Conservation (phyloP, 2,888 invertebrate species). For the Epinotia nisella region DNA sequence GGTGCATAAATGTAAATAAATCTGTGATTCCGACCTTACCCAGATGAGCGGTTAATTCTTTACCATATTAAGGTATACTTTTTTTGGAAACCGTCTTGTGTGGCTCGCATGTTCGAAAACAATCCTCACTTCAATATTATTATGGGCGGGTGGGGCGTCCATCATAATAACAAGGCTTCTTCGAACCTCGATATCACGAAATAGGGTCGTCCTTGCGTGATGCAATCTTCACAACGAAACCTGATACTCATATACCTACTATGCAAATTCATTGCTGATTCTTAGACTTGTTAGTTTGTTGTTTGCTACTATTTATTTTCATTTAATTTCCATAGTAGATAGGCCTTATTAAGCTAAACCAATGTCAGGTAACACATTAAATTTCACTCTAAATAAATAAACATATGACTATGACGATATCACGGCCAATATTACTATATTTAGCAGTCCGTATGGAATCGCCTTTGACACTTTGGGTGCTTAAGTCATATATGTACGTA, state of each 20-base stretch:
- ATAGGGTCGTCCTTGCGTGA: constrained; percentile 27
- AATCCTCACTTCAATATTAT: neutral
- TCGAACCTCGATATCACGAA: constrained; percentile 29
- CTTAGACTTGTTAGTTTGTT: neutral
- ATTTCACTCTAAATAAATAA: constrained; percentile 24
- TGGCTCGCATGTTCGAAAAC: neutral
- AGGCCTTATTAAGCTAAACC: neutral
- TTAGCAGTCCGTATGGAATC: neutral
- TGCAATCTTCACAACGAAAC: constrained; percentile 16
- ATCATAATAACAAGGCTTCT: constrained; percentile 29
- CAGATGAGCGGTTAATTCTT: neutral
- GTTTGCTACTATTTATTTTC: neutral
- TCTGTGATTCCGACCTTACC: too few relatives aligned
- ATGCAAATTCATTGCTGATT: neutral
- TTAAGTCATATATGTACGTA: neutral
- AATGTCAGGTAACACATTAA: constrained; percentile 27
- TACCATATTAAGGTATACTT: neutral
- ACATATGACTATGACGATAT: constrained; percentile 27
- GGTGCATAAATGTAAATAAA: too few relatives aligned
- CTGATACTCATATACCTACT: neutral
- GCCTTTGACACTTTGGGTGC: neutral
- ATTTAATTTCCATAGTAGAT: neutral
- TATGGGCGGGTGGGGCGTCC: constrained; percentile 29
- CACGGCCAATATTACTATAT: constrained; percentile 18
- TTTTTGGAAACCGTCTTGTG: neutral